Evolutionary conservation across 1,140 invertebrate genomes (phyloP).

Genomic region (Hypothenemus hampei): DNA sequence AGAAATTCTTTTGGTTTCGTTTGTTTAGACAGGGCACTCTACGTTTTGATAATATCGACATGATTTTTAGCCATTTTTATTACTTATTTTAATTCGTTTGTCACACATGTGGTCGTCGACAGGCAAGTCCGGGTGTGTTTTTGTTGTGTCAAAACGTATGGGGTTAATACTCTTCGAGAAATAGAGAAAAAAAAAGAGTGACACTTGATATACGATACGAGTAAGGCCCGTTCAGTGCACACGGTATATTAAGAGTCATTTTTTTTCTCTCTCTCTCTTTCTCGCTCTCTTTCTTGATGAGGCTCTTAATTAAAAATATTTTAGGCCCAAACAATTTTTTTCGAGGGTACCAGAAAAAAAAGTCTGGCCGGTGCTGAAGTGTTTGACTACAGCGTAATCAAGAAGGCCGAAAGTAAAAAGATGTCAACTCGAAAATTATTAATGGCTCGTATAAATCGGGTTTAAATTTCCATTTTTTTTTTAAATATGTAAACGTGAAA

Average conservation of each 20-base stretch:
- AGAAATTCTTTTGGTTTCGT: constrained; percentile 5
- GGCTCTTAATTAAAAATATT: constrained; percentile 20
- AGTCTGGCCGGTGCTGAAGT: not conserved
- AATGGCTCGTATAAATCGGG: too few relatives aligned
- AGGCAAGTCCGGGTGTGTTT: constrained; percentile 3
- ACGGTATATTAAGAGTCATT: constrained; percentile 6
- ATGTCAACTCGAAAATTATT: constrained; percentile 1
- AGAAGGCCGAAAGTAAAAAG: not conserved
- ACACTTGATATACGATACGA: constrained; percentile 9
- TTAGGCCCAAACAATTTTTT: constrained; percentile 7
- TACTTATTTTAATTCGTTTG: not conserved
- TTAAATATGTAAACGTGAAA: too few relatives aligned
- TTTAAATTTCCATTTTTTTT: too few relatives aligned
- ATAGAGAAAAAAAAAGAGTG: constrained; percentile 2
- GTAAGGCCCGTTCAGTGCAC: constrained; percentile 5
- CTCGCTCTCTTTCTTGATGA: too few relatives aligned
- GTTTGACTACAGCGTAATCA: constrained; percentile 4
- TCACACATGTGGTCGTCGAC: constrained; percentile 2
- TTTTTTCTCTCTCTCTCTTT: too few relatives aligned
- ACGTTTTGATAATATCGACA: not conserved
- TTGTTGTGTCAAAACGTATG: constrained; percentile 15
- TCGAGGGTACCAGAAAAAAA: constrained; percentile 2
- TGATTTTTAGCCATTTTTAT: not conserved
- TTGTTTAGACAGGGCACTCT: not conserved
- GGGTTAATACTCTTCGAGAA: constrained; percentile 10